Base-by-base conservation (phyloP, 2,113 vertebrate genomes). In the Salvelinus fontinalis region DNA sequence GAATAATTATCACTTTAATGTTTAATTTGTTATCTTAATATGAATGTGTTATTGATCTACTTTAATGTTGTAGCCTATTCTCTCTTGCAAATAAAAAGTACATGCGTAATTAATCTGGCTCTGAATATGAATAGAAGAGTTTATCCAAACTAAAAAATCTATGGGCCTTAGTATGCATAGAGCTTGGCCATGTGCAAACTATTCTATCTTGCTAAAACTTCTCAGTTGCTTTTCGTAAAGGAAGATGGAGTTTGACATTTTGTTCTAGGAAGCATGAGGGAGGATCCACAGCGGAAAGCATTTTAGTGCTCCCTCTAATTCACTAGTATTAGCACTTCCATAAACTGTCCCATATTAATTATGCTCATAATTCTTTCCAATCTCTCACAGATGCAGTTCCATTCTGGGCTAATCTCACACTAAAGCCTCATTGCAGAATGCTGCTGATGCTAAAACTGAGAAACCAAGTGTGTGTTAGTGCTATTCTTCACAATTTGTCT, bases 391-490 rank as follows among this genome's bases (percentile, higher is more conserved):
- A 29, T 75, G 68, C 57, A 18, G 14, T 26, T 67, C 24, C 27
- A 67, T 74, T 77, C 60, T 51, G 14, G 69, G 76, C 22, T 39
- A 75, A 77, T 84, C 54, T 27, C 13, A 69, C 67, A n/a, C 62
- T 5, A 67, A 75, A 77, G 48, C 75, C 73, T 54, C 27, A 29
- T 67, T 26, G 27, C 26, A 27, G 48, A 73, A 70, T 22, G 14
- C 27, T 34, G 14, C 0, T 49, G 18, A 31, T 59, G n/a, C n/a
- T 74, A 62, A 81, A 81, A 83, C 66, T 1, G 24, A 6, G 11
- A 9, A 69, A 74, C 80, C 34, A 48, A 67, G 14, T 88, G 79
- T 75, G 59, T 81, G 83, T 71, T 65, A 48, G 69, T 71, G 72
- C 74, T 83, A 5, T 9, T 22, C 59, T 24, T 62, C n/a, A 22